Evolutionary conservation across 1,140 invertebrate species (phyloP), one percentile per base, ranked within the genome.

Genomic region (Drosophila sturtevanti): DNA sequence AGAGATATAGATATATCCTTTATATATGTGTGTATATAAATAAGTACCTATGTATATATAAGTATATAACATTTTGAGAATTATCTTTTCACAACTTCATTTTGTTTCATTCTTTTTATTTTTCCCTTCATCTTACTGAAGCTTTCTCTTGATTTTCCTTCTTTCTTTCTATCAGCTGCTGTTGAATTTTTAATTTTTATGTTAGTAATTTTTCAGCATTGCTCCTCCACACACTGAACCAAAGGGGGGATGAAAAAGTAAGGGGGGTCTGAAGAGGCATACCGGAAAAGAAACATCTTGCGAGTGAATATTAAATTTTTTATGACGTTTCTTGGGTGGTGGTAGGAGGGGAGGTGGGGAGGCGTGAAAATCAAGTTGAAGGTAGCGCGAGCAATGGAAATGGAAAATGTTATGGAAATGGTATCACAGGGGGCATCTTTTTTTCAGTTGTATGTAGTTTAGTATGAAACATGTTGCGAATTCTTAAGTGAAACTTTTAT

Each of bases 101-200:
- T 56, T 56, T 56, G 54, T 34, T 56, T 10, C 37, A 35, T 12
- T 35, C 35, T 9, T 48, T 48, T 48, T 38, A 5, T n/a, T 6
- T 4, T 35, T 16, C 51, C 21, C 31, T 24, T 24, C 22, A 6
- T 31, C 27, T 31, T 31, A 6, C 27, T 37, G 68, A 79, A 85
- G 68, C 12, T 65, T 22, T 37, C 44, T 81, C 75, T 72, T 71
- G 76, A 82, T 73, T 71, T 41, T 12, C 22, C 31, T 58, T 41
- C 64, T 51, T 14, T 67, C 60, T 60, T 70, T 78, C 82, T 87
- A 86, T 86, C 82, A 87, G 80, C 84, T 89, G 79, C 84, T 89
- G 84, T 78, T 89, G 85, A 89, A 89, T 89, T 89, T 89, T 89
- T 89, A 89, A 89, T 89, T 89, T 89, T 89, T 89, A 89, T 89